Evolutionary conservation across 2,888 invertebrate genomes (phyloP).

Genomic region (Heterodera filipjevi): DNA sequence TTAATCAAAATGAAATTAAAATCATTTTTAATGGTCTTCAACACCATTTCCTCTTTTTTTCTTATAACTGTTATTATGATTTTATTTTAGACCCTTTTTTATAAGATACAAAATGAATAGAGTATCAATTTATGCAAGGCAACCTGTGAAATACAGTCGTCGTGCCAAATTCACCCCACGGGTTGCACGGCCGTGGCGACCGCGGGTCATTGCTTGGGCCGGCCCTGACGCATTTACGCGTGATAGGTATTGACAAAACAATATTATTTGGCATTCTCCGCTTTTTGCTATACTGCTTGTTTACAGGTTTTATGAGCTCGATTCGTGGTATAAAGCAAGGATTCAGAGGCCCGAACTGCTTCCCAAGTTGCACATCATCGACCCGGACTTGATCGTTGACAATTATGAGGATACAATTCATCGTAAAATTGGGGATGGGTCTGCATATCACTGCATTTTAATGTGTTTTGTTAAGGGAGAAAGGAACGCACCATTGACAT

Average conservation of each 20-base stretch:
- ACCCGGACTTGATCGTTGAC: conserved; percentile 52
- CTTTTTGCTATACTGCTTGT: not conserved
- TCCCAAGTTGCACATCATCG: conserved; percentile 60
- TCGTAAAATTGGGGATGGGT: too few species aligned
- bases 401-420: conserved; percentile 47
- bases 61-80: not conserved
- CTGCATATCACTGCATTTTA: not conserved
- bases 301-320: conserved; percentile 62
- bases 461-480: not conserved
- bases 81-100: not conserved
- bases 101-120: conserved; percentile 8
- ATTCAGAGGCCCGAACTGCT: conserved; percentile 61
- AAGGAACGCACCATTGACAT: conserved; percentile 47
- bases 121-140: conserved; percentile 43
- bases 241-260: too few species aligned
- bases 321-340: conserved; percentile 65
- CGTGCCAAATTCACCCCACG: conserved; percentile 55
- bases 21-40: too few species aligned
- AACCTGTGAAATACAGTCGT: conserved; percentile 45
- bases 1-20: too few species aligned
- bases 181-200: conserved; percentile 56
- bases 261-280: too few species aligned
- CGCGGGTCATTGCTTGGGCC: conserved; percentile 62
- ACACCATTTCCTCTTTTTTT: not conserved
- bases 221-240: conserved; percentile 62